Percentiles rank a stretch among this genome's conserved stretches.
Evolutionary conservation across 1,140 invertebrate genomes (phyloP).

Genomic region (Drosophila ogumai): DNA sequence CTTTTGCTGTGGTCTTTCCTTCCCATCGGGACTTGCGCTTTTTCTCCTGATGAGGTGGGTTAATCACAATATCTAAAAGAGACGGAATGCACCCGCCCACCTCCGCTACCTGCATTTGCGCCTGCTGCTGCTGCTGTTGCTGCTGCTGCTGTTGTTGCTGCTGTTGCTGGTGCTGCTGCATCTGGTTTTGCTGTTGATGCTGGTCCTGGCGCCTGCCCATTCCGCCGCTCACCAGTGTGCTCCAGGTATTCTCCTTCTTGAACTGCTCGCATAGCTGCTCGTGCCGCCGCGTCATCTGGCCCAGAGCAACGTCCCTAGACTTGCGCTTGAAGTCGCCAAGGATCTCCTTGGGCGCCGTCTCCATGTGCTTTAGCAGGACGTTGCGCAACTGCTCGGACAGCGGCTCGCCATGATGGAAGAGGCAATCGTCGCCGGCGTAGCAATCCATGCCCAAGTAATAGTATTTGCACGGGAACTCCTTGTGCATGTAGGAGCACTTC

Average conservation of each 20-base stretch:
- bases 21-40: slow-evolving; percentile 88
- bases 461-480: slow-evolving; percentile 99
- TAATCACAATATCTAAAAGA: slow-evolving; percentile 80
- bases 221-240: slow-evolving; percentile 44
- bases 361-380: slow-evolving; percentile 92
- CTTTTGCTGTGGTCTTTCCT: slow-evolving; percentile 50
- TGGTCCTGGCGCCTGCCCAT: slow-evolving; percentile 50
- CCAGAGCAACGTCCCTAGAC: slow-evolving; percentile 90
- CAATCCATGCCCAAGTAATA: slow-evolving; percentile 97
- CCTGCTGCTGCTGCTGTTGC: slow-evolving; percentile 27
- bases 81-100: slow-evolving; percentile 65
- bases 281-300: slow-evolving; percentile 90
- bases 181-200: slow-evolving; percentile 18
- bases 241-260: slow-evolving; percentile 65
- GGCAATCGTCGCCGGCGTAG: slow-evolving; percentile 91
- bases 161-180: slow-evolving; percentile 27
- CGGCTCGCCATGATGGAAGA: slow-evolving; percentile 95
- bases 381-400: slow-evolving; percentile 90
- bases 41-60: slow-evolving; percentile 85
- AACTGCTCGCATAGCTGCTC: slow-evolving; percentile 88
- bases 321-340: slow-evolving; percentile 94
- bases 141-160: slow-evolving; percentile 30
- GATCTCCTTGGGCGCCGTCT: slow-evolving; percentile 95
- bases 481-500: slow-evolving; percentile 98
- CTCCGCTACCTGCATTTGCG: slow-evolving; percentile 16